Conservation (phyloP, 2,113 vertebrate species). For the Myiagra hebetior region DNA sequence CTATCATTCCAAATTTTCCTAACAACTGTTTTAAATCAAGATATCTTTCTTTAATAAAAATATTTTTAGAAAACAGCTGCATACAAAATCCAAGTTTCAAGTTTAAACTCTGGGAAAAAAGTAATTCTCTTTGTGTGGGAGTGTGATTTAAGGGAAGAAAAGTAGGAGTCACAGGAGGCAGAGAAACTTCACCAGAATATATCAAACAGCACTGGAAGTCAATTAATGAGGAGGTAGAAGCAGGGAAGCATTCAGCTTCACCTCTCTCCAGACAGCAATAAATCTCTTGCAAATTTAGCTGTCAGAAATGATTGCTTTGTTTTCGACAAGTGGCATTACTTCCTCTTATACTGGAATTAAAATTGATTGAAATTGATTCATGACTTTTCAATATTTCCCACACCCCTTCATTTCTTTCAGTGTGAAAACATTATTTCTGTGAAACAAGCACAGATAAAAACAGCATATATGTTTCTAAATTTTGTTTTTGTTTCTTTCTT, state of each 20-base stretch:
- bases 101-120: neutral
- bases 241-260: conserved; percentile 31
- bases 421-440: conserved; percentile 6
- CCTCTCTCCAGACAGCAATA: conserved; percentile 39
- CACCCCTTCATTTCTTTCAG: conserved; percentile 13
- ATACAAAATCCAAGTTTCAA: neutral
- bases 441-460: neutral
- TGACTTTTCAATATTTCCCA: conserved; percentile 41
- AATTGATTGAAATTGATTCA: conserved; percentile 57
- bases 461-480: neutral
- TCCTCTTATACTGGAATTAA: conserved; percentile 59
- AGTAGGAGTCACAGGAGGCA: neutral
- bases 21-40: neutral
- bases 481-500: neutral
- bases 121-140: neutral
- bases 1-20: neutral
- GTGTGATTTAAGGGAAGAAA: neutral
- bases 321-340: conserved; percentile 58
- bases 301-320: conserved; percentile 61
- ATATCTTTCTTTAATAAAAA: neutral
- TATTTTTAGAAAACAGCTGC: neutral
- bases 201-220: conserved; percentile 5
- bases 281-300: conserved; percentile 52
- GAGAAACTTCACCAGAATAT: conserved; percentile 6
- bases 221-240: conserved; percentile 9